These are phyloP conservation scores for Discoglossus pictus DNA, from an alignment of 2,797 vertebrate species.

Conservation along the genomic window DNA sequence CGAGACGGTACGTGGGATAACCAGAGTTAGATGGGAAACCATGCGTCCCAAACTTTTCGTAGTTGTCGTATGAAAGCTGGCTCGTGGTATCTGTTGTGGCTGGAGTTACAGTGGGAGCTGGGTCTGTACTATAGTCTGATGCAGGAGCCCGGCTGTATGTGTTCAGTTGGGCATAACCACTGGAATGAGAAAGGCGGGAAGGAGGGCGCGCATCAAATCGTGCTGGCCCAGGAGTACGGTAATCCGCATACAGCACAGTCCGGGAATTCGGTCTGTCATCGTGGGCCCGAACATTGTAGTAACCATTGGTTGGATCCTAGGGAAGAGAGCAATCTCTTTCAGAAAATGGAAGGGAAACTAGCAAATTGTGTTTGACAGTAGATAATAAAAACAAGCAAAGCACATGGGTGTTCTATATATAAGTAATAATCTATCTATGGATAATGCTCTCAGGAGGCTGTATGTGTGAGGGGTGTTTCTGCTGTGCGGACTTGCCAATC, in stretches of 20 bases:
- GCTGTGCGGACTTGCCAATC: too few relatives aligned
- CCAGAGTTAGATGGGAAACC: conserved; percentile 77
- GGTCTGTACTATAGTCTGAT: conserved; percentile 64
- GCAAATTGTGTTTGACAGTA: background rate
- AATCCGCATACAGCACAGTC: conserved; percentile 85
- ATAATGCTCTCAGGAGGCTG: too few relatives aligned
- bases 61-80: conserved; percentile 88
- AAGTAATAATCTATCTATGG: too few relatives aligned
- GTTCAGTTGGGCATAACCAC: conserved; percentile 88
- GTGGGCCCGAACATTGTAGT: conserved; percentile 93
- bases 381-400: background rate
- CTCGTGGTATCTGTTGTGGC: conserved; percentile 72
- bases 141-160: conserved; percentile 74
- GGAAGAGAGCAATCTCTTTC: conserved; percentile 7
- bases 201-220: conserved; percentile 86
- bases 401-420: too few relatives aligned
- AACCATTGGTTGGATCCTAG: conserved; percentile 94
- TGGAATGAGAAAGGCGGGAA: conserved; percentile 86
- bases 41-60: conserved; percentile 75
- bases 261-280: conserved; percentile 86
- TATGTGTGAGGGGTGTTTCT: too few relatives aligned
- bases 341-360: conserved; percentile 8
- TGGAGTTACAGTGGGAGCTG: conserved; percentile 61
- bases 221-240: conserved; percentile 76
- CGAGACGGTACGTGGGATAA: conserved; percentile 83